Conservation (phyloP, 2,113 vertebrate species). For the Nipponia nippon region DNA sequence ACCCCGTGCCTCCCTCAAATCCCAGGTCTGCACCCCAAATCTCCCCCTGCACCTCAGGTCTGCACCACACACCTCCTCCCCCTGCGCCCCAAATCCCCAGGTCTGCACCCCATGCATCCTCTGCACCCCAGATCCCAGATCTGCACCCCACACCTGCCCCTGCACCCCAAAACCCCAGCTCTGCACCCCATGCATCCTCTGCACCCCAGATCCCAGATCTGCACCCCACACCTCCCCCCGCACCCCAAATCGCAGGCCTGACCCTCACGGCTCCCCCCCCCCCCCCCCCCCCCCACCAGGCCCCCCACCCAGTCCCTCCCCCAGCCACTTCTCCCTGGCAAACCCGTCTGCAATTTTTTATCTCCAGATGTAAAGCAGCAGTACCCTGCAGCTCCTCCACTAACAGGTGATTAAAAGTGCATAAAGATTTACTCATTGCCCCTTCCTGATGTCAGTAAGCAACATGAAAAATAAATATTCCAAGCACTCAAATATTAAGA, state of each 20-base stretch:
- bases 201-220: neutral
- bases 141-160: neutral
- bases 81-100: neutral
- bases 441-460: slow-evolving; percentile 16
- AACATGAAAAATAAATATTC: slow-evolving; percentile 44
- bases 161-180: no score
- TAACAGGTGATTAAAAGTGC: slow-evolving; percentile 48
- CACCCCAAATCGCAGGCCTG: neutral
- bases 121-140: neutral
- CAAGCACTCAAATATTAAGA: neutral
- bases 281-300: no score
- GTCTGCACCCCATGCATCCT: no score
- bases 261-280: no score
- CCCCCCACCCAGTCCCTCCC: neutral
- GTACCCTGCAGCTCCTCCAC: slow-evolving; percentile 23
- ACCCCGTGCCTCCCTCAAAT: fast-evolving
- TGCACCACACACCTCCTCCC: no score
- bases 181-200: neutral
- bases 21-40: neutral
- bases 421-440: slow-evolving; percentile 55
- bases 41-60: neutral
- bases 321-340: neutral
- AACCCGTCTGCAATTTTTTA: neutral
- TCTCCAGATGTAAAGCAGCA: neutral
- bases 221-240: neutral